phyloP scores from a whole-genome alignment of 2,797 vertebrate species.

The Leptodactylus fallax region DNA sequence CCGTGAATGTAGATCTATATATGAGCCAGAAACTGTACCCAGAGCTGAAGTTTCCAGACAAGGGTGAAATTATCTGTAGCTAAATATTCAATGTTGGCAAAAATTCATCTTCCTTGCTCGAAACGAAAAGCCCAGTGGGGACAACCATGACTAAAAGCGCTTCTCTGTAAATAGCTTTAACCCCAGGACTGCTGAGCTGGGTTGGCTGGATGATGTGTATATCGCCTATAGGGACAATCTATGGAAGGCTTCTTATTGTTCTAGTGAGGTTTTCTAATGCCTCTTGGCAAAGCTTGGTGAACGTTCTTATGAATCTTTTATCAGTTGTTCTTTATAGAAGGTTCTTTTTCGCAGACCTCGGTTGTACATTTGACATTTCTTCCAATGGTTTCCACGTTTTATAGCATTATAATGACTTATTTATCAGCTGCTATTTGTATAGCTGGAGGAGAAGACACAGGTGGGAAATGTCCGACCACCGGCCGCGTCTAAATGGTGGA shows the following conservation, averaged over 20 bases:
- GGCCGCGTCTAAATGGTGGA: too few relatives aligned
- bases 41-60: not conserved
- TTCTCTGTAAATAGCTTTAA: constrained; percentile 10
- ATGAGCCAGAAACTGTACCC: not conserved
- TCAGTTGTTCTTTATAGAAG: not conserved
- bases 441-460: not conserved
- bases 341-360: not conserved
- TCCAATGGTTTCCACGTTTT: not conserved
- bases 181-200: not conserved
- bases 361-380: not conserved
- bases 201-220: not conserved
- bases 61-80: constrained; percentile 25
- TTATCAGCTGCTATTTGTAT: not conserved
- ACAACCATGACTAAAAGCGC: constrained; percentile 18
- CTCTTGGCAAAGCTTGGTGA: not conserved
- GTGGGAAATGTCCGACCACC: too few relatives aligned
- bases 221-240: not conserved
- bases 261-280: constrained; percentile 1
- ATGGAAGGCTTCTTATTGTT: not conserved
- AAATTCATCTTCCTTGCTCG: constrained; percentile 16
- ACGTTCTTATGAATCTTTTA: not conserved
- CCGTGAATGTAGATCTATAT: not conserved
- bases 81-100: constrained; percentile 7
- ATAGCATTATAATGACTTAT: not conserved
- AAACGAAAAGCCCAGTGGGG: not conserved